Base-by-base conservation (phyloP, 2,113 vertebrate genomes). In the Cyanistes caeruleus region DNA sequence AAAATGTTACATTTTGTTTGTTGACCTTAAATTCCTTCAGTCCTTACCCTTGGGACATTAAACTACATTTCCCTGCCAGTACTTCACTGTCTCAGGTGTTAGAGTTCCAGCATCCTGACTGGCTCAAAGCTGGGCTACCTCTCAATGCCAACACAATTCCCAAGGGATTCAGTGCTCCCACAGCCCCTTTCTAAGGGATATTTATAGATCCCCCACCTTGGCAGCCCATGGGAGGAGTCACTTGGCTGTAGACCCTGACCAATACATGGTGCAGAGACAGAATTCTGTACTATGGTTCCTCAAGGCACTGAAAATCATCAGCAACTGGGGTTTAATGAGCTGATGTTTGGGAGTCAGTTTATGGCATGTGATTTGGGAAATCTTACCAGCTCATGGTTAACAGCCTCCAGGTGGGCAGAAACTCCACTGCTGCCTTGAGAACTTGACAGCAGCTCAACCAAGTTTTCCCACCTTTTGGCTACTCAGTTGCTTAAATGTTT, bases 201-300 rank as follows among this genome's bases (percentile, higher is more conserved):
- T 15, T 49, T 62, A 20, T 0, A 28, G 28, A 30, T 53, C 19
- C 3, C 30, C 10, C 23, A 17, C 8, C 25, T 33, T 30, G 37
- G 39, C 30, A 79, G 27, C 7, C 7, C 25, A 4, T 3, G 20
- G n/a, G 31, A 58, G 63, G 15, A 58, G 20, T 4, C 10, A 8
- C 49, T 73, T 65, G 41, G 6, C n/a, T 48, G 10, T 10, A 55
- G 23, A 55, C 3, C 22, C 17, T 33, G 55, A 69, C 10, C 20
- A 46, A 30, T 4, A 15, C 10, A 8, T 0, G 3, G 11, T 62
- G 37, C 19, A 43, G 27, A 60, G 77, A 48, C 0, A 59, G 9
- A 35, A 2, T 7, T 84, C 53, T 53, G n/a, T 7, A 28, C 23
- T 76, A 5, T 17, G 83, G 18, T 41, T 78, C 21, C 55, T 58